phyloP scores from a whole-genome alignment of 2,113 vertebrate species.

The Pollimyrus isidori region DNA sequence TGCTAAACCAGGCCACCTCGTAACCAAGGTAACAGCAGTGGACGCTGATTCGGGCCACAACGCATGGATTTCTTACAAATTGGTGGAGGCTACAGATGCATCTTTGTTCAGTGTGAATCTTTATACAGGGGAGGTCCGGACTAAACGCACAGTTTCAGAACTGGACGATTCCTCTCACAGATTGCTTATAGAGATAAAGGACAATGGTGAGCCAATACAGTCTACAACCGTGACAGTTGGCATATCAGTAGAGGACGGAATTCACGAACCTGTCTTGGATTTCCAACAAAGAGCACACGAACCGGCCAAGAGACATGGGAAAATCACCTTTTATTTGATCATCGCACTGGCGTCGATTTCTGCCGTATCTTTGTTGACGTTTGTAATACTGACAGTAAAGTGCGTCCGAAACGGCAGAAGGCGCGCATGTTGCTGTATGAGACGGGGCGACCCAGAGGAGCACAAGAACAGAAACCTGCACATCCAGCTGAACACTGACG shows the following conservation, averaged over 20 bases:
- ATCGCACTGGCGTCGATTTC: not conserved
- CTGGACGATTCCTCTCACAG: slow-evolving; percentile 38
- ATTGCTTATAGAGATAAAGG: slow-evolving; percentile 49
- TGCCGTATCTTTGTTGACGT: not conserved
- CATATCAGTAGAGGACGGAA: slow-evolving; percentile 32
- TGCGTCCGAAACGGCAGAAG: not conserved
- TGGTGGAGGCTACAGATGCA: slow-evolving; percentile 51
- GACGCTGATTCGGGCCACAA: slow-evolving; percentile 63
- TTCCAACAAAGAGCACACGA: slow-evolving; percentile 10
- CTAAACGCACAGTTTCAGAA: slow-evolving; percentile 46
- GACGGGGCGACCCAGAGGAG: slow-evolving; percentile 33
- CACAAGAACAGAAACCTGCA: slow-evolving; percentile 55
- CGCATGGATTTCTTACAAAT: slow-evolving; percentile 58
- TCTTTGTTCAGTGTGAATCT: slow-evolving; percentile 57
- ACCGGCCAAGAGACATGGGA: not conserved
- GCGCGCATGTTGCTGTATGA: slow-evolving; percentile 32
- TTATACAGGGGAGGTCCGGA: slow-evolving; percentile 57
- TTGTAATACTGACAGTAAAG: not conserved
- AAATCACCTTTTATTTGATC: not conserved
- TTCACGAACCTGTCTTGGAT: slow-evolving; percentile 35
- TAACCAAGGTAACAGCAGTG: slow-evolving; percentile 60
- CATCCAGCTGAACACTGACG: slow-evolving; percentile 59
- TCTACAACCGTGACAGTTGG: slow-evolving; percentile 61
- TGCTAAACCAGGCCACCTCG: slow-evolving; percentile 53
- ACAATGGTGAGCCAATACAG: slow-evolving; percentile 68